Evolutionary conservation across 2,888 invertebrate species (phyloP), one percentile per base, ranked within the genome.

Genomic region (Amphipoea lucens): DNA sequence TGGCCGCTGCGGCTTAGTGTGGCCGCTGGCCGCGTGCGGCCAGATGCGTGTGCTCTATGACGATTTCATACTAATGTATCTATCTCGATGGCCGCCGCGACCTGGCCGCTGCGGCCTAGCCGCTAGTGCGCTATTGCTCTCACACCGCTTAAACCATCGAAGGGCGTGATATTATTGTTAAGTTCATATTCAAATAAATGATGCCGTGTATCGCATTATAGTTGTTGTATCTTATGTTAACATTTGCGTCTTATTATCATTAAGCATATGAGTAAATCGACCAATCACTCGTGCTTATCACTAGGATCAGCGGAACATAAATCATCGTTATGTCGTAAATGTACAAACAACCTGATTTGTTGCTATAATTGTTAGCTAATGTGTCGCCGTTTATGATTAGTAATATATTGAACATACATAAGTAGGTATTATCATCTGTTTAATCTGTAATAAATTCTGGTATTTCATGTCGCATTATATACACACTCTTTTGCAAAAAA

Each of bases 331-430:
- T 51, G 65, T 36, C 71, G 36, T 65, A 29, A 67, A 68, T 70
- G 63, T 20, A 40, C 71, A 76, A 77, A 81, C 78, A 75, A 60
- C 2, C 54, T 69, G 72, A 77, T 77, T 82, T 74, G 65, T 62
- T 42, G 65, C 82, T 40, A 42, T 84, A 65, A 75, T 80, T 75
- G 60, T 62, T 66, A 48, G 54, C 51, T 80, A 80, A 80, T 80
- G 66, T 74, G 60, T 67, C 70, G 79, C 48, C 66, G 68, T 48
- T 29, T 57, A 45, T 65, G 40, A 29, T 65, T 11, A n/a, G 57
- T 70, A 54, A 66, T 62, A 70, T 51, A 79, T 68, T 54, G 48
- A 29, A 69, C 48, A 66, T 45, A 68, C 36, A 36, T n/a, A 29
- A 5, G 20, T 29, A 29, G 29, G 29, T 29, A 29, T 29, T 29